phyloP scores from a whole-genome alignment of 1,140 invertebrate species.

The Drosophila parvula region DNA sequence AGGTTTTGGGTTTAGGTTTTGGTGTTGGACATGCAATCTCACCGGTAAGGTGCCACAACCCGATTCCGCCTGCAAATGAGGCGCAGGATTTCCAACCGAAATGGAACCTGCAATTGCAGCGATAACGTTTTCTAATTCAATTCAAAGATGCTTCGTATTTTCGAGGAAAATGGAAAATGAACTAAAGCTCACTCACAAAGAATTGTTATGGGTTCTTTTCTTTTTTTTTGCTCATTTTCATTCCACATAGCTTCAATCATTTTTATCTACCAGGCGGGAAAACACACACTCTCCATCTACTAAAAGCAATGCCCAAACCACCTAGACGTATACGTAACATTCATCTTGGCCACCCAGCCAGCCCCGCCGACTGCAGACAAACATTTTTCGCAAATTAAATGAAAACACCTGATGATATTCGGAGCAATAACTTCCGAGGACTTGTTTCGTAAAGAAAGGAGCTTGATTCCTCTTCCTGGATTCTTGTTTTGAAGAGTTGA shows the following conservation, averaged over 20 bases:
- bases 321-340: constrained; percentile 24
- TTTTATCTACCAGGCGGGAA: constrained; percentile 10
- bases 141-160: constrained; percentile 3
- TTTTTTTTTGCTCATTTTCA: constrained; percentile 5
- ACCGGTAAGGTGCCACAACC: constrained; percentile 23
- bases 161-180: constrained; percentile 5
- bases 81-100: constrained; percentile 9
- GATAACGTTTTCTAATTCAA: constrained; percentile 21
- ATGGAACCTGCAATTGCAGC: constrained; percentile 34
- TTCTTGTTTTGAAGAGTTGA: too few species aligned
- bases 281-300: neutral
- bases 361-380: constrained; percentile 50
- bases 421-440: constrained; percentile 33
- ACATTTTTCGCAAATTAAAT: constrained; percentile 83
- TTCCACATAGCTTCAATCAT: constrained; percentile 33
- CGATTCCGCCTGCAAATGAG: constrained; percentile 42
- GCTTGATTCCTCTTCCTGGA: too few species aligned
- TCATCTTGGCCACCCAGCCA: constrained; percentile 32
- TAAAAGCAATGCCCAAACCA: constrained; percentile 1
- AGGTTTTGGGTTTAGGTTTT: constrained; percentile 16
- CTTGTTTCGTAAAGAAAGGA: constrained; percentile 1
- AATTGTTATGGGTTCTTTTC: neutral
- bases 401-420: constrained; percentile 82
- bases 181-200: neutral
- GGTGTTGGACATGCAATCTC: constrained; percentile 72